These are phyloP conservation scores for Andrena fulva DNA, from an alignment of 2,888 invertebrate species.

Conservation along the genomic window DNA sequence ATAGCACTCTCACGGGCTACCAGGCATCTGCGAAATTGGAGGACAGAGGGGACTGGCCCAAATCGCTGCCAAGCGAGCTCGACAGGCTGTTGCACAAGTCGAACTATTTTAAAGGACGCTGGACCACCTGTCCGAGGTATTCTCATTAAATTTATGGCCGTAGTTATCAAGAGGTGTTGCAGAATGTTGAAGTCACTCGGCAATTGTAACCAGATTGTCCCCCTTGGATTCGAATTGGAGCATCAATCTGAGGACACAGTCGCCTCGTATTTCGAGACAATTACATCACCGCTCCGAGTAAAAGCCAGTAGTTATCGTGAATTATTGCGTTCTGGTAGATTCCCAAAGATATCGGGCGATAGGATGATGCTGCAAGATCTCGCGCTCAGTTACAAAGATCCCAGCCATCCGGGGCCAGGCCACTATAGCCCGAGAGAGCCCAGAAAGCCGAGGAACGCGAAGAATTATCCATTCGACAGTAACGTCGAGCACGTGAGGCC, in stretches of 20 bases:
- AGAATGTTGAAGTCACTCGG: too few relatives aligned
- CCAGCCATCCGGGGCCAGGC: conserved; percentile 86
- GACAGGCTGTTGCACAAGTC: conserved; percentile 62
- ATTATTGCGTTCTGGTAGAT: conserved; percentile 67
- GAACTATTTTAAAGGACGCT: conserved; percentile 70
- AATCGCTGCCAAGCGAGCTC: conserved; percentile 56
- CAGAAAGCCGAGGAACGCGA: conserved; percentile 21
- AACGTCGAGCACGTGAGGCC: conserved; percentile 50
- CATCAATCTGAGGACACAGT: not conserved
- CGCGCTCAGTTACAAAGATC: conserved; percentile 85
- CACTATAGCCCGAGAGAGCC: conserved; percentile 78
- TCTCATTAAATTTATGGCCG: conserved; percentile 20
- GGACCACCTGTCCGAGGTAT: conserved; percentile 66
- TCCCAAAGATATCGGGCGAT: conserved; percentile 83
- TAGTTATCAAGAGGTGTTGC: not conserved
- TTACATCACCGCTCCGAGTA: not conserved
- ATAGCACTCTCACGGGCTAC: conserved; percentile 55
- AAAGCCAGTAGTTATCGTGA: too few relatives aligned
- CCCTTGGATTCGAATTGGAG: too few relatives aligned
- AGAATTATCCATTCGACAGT: conserved; percentile 63
- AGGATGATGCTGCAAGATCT: conserved; percentile 86
- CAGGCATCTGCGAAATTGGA: conserved; percentile 8
- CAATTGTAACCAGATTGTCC: too few relatives aligned
- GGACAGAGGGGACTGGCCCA: conserved; percentile 61
- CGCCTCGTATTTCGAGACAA: not conserved